A percentile compares a stretch with the other conserved stretches of the same genome.
Conservation (phyloP, 2,888 invertebrate genomes). For the Caenorhabditis becei region DNA sequence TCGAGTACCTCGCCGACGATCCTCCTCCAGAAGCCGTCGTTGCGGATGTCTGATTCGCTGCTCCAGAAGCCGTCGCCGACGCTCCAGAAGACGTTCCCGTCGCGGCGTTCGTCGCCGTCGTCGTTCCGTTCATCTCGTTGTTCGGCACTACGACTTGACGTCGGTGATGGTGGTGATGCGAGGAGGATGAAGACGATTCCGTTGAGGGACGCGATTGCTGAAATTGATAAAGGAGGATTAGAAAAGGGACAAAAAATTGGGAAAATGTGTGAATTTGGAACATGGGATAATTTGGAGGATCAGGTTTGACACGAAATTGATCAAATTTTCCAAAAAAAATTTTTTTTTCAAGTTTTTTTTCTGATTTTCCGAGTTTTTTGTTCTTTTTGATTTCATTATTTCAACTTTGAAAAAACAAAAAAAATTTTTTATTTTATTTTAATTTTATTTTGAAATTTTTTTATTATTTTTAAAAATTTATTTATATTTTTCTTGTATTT, state of each 20-base stretch:
- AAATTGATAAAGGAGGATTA: constrained; percentile 17
- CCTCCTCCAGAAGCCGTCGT: constrained; percentile 6
- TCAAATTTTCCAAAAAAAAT: too few species aligned
- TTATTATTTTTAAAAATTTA: too few species aligned
- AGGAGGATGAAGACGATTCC: constrained; percentile 5
- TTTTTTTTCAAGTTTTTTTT: too few species aligned
- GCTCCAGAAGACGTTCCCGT: constrained; percentile 34
- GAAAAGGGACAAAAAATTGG: neutral
- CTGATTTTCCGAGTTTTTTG: too few species aligned
- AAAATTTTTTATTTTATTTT: too few species aligned
- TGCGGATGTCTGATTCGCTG: too few species aligned
- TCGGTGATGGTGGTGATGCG: constrained; percentile 26
- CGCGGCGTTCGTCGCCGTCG: constrained; percentile 22
- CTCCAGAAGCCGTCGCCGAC: constrained; percentile 21
- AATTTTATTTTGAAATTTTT: too few species aligned
- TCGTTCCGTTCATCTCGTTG: constrained; percentile 59
- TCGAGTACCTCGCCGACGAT: constrained; percentile 49
- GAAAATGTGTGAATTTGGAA: neutral
- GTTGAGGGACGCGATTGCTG: constrained; percentile 45
- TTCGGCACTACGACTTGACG: constrained; percentile 1
- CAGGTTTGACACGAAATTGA: too few species aligned
- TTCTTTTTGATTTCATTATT: too few species aligned
- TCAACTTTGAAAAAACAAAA: too few species aligned
- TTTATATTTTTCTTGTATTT: too few species aligned
- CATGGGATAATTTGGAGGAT: too few species aligned